These are phyloP conservation scores for Hylyphantes graminicola DNA, from an alignment of 1,140 invertebrate species.

Conservation along the genomic window DNA sequence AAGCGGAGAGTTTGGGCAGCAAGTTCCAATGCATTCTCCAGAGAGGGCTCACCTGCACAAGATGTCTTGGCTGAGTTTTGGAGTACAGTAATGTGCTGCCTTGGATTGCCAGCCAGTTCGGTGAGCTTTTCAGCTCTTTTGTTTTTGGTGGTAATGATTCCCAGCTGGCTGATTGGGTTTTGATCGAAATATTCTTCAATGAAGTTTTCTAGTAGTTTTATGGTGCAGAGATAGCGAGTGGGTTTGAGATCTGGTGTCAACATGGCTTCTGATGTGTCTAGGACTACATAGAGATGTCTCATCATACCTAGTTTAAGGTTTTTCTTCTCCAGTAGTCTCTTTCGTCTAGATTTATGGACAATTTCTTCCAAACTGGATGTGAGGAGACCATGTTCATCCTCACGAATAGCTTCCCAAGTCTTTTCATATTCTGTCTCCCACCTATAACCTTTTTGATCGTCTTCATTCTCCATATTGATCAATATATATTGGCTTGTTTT, in stretches of 20 bases:
- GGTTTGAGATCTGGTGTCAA: constrained; percentile 94
- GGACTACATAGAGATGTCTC: constrained; percentile 90
- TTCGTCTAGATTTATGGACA: constrained; percentile 86
- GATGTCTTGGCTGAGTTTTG: constrained; percentile 66
- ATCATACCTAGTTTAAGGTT: constrained; percentile 91
- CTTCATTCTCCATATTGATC: constrained; percentile 71
- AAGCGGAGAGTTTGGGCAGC: constrained; percentile 86
- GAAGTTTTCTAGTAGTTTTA: constrained; percentile 89
- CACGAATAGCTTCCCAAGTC: constrained; percentile 96
- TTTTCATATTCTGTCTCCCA: constrained; percentile 98
- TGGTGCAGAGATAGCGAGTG: constrained; percentile 86
- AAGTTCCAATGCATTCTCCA: constrained; percentile 94
- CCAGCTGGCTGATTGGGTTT: constrained; percentile 97
- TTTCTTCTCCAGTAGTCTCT: constrained; percentile 78
- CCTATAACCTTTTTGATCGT: constrained; percentile 90
- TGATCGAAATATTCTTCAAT: constrained; percentile 98
- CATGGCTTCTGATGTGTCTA: constrained; percentile 96
- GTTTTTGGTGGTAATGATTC: constrained; percentile 89
- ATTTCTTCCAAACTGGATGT: constrained; percentile 90
- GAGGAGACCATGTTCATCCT: constrained; percentile 92
- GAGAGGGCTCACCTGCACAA: constrained; percentile 87
- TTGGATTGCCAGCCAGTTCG: constrained; percentile 82
- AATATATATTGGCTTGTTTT: neutral
- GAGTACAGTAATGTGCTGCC: constrained; percentile 68
- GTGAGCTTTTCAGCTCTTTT: constrained; percentile 93